A percentile compares a stretch with the other conserved stretches of the same genome.
phyloP scores from a whole-genome alignment of 1,140 invertebrate genomes.

The Diuraphis noxia region DNA sequence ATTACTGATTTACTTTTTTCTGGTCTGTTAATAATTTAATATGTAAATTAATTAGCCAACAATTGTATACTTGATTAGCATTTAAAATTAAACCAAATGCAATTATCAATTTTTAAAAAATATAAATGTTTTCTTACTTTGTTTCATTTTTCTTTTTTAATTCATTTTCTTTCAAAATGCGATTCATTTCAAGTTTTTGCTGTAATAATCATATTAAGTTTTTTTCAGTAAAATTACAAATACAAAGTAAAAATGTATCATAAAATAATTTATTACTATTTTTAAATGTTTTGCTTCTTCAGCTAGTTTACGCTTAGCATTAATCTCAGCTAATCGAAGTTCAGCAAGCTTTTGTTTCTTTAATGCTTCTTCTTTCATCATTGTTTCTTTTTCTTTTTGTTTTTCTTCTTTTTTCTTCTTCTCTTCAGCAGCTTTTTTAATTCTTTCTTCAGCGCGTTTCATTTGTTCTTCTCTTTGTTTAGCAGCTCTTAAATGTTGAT shows the following conservation, averaged over 20 bases:
- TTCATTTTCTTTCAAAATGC: slow-evolving; percentile 19
- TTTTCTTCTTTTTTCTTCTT: slow-evolving; percentile 21
- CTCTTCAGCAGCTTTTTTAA: slow-evolving; percentile 31
- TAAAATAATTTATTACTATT: background rate
- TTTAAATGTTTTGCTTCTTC: slow-evolving; percentile 1
- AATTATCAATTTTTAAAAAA: background rate
- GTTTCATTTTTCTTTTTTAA: slow-evolving; percentile 27
- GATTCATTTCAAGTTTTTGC: slow-evolving; percentile 1
- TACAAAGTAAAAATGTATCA: background rate
- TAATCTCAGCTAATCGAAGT: slow-evolving; percentile 2
- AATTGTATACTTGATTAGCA: no score
- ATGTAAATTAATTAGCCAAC: background rate
- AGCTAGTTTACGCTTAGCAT: slow-evolving; percentile 43
- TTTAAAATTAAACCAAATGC: background rate
- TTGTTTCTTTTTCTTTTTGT: slow-evolving; percentile 37
- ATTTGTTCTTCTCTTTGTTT: slow-evolving; percentile 44
- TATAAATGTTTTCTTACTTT: background rate
- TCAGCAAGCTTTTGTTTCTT: slow-evolving; percentile 40
- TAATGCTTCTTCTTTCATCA: slow-evolving; percentile 28
- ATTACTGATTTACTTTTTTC: slow-evolving; percentile 8
- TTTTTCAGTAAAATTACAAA: background rate
- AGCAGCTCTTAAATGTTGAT: slow-evolving; percentile 33
- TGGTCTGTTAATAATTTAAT: background rate
- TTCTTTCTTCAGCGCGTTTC: slow-evolving; percentile 10
- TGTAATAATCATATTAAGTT: background rate